These are phyloP conservation scores for Perithous albicinctus DNA, from an alignment of 2,888 invertebrate species.

Conservation along the genomic window DNA sequence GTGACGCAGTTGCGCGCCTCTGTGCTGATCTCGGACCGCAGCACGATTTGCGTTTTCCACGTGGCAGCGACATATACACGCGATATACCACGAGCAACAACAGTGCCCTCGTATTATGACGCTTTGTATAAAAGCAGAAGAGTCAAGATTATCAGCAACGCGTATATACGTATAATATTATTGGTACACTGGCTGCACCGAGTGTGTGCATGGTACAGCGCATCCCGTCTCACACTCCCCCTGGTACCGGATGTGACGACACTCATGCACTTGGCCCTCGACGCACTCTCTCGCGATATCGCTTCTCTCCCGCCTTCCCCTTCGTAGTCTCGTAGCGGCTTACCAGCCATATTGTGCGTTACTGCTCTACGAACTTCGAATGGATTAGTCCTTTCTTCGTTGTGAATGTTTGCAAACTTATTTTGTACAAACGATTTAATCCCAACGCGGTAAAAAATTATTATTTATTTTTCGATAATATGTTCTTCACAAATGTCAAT, in stretches of 20 bases:
- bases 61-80: constrained; percentile 6
- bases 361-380: not conserved
- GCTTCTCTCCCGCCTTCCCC: constrained; percentile 27
- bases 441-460: no score
- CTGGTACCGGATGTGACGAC: constrained; percentile 80
- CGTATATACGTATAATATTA: not conserved
- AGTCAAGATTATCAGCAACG: constrained; percentile 4
- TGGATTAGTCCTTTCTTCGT: not conserved
- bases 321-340: constrained; percentile 19
- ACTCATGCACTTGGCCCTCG: constrained; percentile 79
- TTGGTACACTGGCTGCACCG: not conserved
- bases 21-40: constrained; percentile 6
- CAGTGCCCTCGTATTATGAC: not conserved
- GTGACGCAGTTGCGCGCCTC: constrained; percentile 18
- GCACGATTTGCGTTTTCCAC: constrained; percentile 8
- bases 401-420: not conserved
- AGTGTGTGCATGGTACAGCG: constrained; percentile 41
- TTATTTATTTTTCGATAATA: not conserved
- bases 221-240: constrained; percentile 65
- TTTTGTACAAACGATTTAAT: not conserved
- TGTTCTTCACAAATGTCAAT: not conserved
- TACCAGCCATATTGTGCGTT: constrained; percentile 6
- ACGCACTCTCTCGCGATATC: constrained; percentile 70
- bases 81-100: constrained; percentile 13
- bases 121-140: constrained; percentile 1